Base-by-base conservation (phyloP, 2,888 invertebrate genomes). In the Calameuta filiformis region DNA sequence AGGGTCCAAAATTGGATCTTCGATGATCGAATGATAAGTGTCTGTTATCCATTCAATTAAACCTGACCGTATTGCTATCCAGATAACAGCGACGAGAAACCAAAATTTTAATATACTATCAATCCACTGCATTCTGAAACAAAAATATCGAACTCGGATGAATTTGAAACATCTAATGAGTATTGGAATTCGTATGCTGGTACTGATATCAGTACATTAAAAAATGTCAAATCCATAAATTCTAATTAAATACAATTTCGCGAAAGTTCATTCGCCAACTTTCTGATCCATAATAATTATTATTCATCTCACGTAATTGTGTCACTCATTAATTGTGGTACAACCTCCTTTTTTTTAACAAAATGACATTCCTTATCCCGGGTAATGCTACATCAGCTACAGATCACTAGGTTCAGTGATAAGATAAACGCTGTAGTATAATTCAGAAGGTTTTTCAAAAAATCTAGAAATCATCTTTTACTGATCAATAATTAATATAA, bases 41-140 rank as follows among this genome's bases (percentile, higher is more conserved):
- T 35, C 11, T 31, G 23, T 11, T 33, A 71, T 71, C 30, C 37
- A 73, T 12, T 68, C 40, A 31, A 81, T 30, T 12, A 84, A 30
- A 35, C 78, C 79, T 69, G 69, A 81, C 73, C 81, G 75, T 73
- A 82, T 40, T 68, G 82, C 3, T 3, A 85, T 34, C 85, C 85
- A 89, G 1, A 80, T 4, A 9, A 82, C 0, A 1, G 87, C 11
- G 0, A 79, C n/a, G 4, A 77, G n/a, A n/a, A 88, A 31, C 56
- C 80, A 80, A 12, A 73, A 71, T 71, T 83, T 88, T 69, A 86
- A 81, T 68, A 86, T 79, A 40, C 71, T 82, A 77, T 91, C 88
- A 76, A 92, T 75, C 88, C 88, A 87, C 73, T 84, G 83, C 90
- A 91, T 89, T 77, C 92, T 92, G 87, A 71, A 89, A 90, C 78